Evolutionary conservation across 1,140 invertebrate genomes (phyloP), one percentile per base, ranked within the genome.

Genomic region (Ceratosolen fusciceps): DNA sequence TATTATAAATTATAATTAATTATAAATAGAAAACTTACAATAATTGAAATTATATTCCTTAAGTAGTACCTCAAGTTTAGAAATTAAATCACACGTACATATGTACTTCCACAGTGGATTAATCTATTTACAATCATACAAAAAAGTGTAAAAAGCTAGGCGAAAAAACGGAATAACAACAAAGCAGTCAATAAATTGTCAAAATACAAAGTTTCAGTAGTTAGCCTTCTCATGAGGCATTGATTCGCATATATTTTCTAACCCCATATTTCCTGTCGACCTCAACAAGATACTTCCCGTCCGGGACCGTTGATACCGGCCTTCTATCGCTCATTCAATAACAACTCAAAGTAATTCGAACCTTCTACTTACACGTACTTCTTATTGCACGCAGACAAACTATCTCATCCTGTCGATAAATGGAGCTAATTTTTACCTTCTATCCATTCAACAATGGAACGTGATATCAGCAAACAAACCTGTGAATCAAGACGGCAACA

Each of bases 191-290:
- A 65, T 65, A 37, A 65, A 65, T 37, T 2, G 37, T n/a, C 0
- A 37, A n/a, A 65, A 2, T 21, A 2, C 0, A 5, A 37, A 34
- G 16, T 65, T 65, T 37, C 31, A 65, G 5, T 9, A n/a, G 5
- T 19, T 65, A 8, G 26, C 2, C 16, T 16, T 34, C 16, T n/a
- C 31, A 5, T 4, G 19, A 3, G 37, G 1, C 19, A 37, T 65
- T 37, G 31, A 65, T 65, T 65, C 16, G 26, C 56, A 62, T 39
- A 43, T 12, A 58, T n/a, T 16, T 34, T 68, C 58, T 83, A 65
- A 72, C 78, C 73, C 80, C 73, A 77, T 60, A 85, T 85, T 85
- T 86, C 85, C 85, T 83, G 85, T 54, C 24, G 0, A 9, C 2
- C n/a, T 26, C 80, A 84, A 86, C 75, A 73, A 84, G 84, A 52